Percentiles rank a stretch among this genome's conserved stretches.
Evolutionary conservation across 2,797 vertebrate species (phyloP).

Genomic region (Intellagama lesueurii): DNA sequence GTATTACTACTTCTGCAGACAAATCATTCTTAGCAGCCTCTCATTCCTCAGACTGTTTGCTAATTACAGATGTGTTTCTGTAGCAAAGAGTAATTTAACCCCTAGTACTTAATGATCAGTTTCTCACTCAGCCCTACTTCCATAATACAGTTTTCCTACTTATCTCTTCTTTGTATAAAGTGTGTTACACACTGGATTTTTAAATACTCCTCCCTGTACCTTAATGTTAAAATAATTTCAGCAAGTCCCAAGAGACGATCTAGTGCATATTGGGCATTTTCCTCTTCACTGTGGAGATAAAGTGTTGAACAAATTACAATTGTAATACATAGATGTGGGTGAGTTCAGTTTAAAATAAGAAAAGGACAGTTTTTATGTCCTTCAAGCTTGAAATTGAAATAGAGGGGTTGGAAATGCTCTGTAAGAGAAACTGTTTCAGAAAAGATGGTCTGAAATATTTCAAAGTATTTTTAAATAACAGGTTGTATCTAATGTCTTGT

Average conservation of each 20-base stretch:
- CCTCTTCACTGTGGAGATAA: background rate
- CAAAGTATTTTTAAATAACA: background rate
- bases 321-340: background rate
- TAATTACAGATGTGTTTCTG: slow-evolving; percentile 24
- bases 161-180: background rate
- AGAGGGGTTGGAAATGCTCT: background rate
- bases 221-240: background rate
- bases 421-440: background rate
- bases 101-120: background rate
- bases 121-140: background rate
- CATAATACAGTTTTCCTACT: background rate
- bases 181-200: background rate
- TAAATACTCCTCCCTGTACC: background rate
- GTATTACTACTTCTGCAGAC: background rate
- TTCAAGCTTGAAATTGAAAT: background rate
- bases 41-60: background rate
- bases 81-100: slow-evolving; percentile 32
- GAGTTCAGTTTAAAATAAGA: background rate
- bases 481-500: background rate
- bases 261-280: background rate
- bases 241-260: background rate
- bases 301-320: background rate
- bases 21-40: slow-evolving; percentile 16
- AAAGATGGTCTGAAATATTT: background rate
- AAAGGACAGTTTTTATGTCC: background rate